phyloP scores from a whole-genome alignment of 1,140 invertebrate genomes.

The Drosophila kepulauana region DNA sequence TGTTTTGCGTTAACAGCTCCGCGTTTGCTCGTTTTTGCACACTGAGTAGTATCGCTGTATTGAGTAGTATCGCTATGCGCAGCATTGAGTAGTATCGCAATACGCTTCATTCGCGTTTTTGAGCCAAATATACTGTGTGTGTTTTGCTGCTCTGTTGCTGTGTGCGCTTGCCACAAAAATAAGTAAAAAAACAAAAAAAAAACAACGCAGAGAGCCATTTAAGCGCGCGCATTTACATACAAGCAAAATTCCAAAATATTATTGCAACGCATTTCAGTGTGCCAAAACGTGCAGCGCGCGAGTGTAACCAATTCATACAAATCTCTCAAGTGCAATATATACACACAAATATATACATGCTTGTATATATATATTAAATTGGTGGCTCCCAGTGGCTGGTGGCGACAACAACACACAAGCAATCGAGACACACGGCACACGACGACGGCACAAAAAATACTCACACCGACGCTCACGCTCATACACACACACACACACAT shows the following conservation, averaged over 20 bases:
- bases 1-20: slow-evolving; percentile 9
- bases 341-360: too few relatives aligned
- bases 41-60: slow-evolving; percentile 35
- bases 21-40: not conserved
- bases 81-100: slow-evolving; percentile 41
- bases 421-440: slow-evolving; percentile 17
- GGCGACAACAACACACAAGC: slow-evolving; percentile 7
- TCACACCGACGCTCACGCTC: slow-evolving; percentile 49
- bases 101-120: slow-evolving; percentile 52
- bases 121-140: slow-evolving; percentile 53
- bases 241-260: slow-evolving; percentile 9
- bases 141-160: slow-evolving; percentile 12
- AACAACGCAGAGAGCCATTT: not conserved
- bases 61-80: slow-evolving; percentile 39
- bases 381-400: slow-evolving; percentile 12
- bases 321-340: slow-evolving; percentile 24
- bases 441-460: slow-evolving; percentile 35
- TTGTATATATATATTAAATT: not conserved
- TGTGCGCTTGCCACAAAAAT: slow-evolving; percentile 25
- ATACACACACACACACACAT: slow-evolving; percentile 48
- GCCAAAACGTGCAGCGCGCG: not conserved
- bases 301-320: slow-evolving; percentile 19
- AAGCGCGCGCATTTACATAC: slow-evolving; percentile 45
- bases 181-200: slow-evolving; percentile 9
- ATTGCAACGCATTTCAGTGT: slow-evolving; percentile 5